Evolutionary conservation across 1,140 invertebrate genomes (phyloP).

Genomic region (Eciton burchellii): DNA sequence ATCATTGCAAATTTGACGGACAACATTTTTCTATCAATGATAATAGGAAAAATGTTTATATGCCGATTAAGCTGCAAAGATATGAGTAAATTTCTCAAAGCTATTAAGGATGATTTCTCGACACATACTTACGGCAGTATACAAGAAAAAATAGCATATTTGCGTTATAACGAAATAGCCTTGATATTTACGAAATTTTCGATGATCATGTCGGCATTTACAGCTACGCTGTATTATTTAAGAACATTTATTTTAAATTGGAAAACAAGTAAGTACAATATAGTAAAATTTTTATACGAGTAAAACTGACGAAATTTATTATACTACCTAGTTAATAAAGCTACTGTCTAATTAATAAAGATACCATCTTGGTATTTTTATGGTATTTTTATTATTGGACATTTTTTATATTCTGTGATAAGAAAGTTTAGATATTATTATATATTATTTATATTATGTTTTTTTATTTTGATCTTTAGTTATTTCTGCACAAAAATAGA

Average conservation of each 20-base stretch:
- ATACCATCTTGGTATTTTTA: no score
- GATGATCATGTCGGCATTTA: neutral
- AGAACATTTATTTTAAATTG: neutral
- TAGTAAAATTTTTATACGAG: neutral
- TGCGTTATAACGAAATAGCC: slow-evolving; percentile 20
- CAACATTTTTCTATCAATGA: neutral
- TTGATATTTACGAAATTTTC: neutral
- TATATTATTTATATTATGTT: no score
- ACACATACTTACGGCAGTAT: neutral
- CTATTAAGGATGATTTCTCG: slow-evolving; percentile 16
- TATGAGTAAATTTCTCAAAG: slow-evolving; percentile 29
- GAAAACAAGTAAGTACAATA: slow-evolving; percentile 18
- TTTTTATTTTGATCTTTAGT: no score
- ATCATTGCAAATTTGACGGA: slow-evolving; percentile 52
- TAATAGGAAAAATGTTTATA: slow-evolving; percentile 31
- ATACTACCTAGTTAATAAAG: no score
- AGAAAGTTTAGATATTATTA: no score
- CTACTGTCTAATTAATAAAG: no score
- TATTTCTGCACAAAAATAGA: no score
- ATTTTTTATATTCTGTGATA: no score
- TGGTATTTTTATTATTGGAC: no score
- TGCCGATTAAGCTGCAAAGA: neutral
- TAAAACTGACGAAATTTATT: no score
- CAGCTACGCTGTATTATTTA: neutral
- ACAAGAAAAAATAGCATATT: slow-evolving; percentile 7